Evolutionary conservation across 2,113 vertebrate genomes (phyloP), one percentile per base, ranked within the genome.

Genomic region (Chaetura pelagica): DNA sequence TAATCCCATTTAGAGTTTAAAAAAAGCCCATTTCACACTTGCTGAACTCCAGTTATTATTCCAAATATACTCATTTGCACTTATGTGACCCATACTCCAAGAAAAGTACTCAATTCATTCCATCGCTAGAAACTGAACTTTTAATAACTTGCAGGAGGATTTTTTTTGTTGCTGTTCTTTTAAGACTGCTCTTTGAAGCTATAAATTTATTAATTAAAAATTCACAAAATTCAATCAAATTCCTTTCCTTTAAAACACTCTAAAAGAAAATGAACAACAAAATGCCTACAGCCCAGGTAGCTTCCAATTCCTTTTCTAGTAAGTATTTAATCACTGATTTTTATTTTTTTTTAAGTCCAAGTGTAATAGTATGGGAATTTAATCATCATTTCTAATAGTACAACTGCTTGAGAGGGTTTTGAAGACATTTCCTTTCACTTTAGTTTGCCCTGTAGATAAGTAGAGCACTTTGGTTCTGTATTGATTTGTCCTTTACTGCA

Each of bases 401-500:
- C 69, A 88, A 95, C 93, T 96, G 86, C 89, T 59, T 93, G 79
- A 92, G 52, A 94, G 57, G 80, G 77, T 97, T 96, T 94, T 23
- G 7, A 85, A 93, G 92, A 95, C 72, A 93, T 74, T 95, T 95
- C 74, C 81, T 95, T 87, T 95, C 85, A 92, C 86, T 97, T 94
- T 93, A 89, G 85, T 94, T 96, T 96, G 95, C 92, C 94, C 96
- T 54, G 73, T 87, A 76, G 91, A 79, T 96, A 94, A 95, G 87
- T 90, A 91, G 63, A 97, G 89, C 87, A 94, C 92, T 95, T 95
- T 95, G 96, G 86, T 96, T 92, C 87, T 94, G 68, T 97, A 97
- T 97, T 97, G 97, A 97, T 97, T 97, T 95, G 87, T 96, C 96
- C 94, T 97, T 96, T 96, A 94, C 95, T 95, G 76, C 83, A 81